A percentile compares a stretch with the other conserved stretches of the same genome.
Evolutionary conservation across 2,888 invertebrate species (phyloP).

Genomic region (Torymus texanus): DNA sequence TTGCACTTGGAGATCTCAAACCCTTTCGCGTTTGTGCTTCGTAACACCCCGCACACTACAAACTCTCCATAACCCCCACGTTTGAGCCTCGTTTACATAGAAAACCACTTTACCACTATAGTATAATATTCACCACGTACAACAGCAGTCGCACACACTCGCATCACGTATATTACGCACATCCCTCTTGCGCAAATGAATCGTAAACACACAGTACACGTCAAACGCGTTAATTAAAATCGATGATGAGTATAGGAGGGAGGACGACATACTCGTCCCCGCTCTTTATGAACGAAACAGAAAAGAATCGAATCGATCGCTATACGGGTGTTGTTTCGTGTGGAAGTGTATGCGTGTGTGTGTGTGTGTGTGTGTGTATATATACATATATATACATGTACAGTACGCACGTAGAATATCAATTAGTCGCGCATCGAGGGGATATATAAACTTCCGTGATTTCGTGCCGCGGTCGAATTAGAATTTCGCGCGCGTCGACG

Average conservation of each 20-base stretch:
- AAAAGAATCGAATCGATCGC: constrained; percentile 28
- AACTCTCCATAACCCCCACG: too few relatives aligned
- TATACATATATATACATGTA: too few relatives aligned
- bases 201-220: background rate
- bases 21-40: too few relatives aligned
- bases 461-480: constrained; percentile 29
- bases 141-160: too few relatives aligned
- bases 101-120: too few relatives aligned
- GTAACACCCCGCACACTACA: too few relatives aligned
- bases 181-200: constrained; percentile 9
- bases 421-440: background rate
- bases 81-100: too few relatives aligned
- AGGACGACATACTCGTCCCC: background rate
- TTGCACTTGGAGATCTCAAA: too few relatives aligned
- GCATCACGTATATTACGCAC: too few relatives aligned
- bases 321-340: too few relatives aligned
- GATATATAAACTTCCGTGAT: constrained; percentile 42
- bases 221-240: constrained; percentile 22
- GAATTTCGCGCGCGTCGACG: constrained; percentile 40
- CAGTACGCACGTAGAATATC: constrained; percentile 28
- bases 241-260: background rate
- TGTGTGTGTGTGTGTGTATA: too few relatives aligned
- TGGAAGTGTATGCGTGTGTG: constrained; percentile 35
- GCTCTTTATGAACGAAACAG: background rate
- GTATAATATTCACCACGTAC: too few relatives aligned